Evolutionary conservation across 1,140 invertebrate species (phyloP).

Genomic region (Hypsibius dujardini): DNA sequence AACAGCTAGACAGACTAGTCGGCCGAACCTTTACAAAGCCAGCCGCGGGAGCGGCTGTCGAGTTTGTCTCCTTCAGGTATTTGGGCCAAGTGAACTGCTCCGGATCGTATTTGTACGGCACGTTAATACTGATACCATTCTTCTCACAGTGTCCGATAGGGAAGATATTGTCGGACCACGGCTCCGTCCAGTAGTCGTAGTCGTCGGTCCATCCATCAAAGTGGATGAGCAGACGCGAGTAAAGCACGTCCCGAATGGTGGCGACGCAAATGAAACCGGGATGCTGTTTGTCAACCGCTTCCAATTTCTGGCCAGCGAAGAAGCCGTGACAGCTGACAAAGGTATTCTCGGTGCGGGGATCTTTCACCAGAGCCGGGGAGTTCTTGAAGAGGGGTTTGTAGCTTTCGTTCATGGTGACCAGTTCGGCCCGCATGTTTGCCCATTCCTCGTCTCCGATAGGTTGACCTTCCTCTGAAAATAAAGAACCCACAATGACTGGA

Average conservation of each 20-base stretch:
- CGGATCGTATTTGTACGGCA: conserved; percentile 47
- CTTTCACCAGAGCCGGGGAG: background rate
- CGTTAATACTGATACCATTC: conserved; percentile 55
- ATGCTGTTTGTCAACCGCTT: conserved; percentile 74
- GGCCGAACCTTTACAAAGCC: conserved; percentile 45
- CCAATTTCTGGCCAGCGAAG: conserved; percentile 72
- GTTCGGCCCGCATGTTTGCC: too few relatives aligned
- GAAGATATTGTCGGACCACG: conserved; percentile 74
- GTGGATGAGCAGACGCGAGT: conserved; percentile 60
- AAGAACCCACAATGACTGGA: too few relatives aligned
- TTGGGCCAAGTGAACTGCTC: conserved; percentile 56
- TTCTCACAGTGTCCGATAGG: conserved; percentile 78
- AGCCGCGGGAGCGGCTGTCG: conserved; percentile 54
- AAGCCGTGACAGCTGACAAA: conserved; percentile 42
- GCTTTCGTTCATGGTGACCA: background rate
- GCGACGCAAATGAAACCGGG: conserved; percentile 65
- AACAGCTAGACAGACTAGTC: too few relatives aligned
- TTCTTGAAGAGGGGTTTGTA: background rate
- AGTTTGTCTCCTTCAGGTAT: conserved; percentile 58
- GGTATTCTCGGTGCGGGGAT: too few relatives aligned
- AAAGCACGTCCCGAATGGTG: conserved; percentile 58
- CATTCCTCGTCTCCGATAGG: too few relatives aligned
- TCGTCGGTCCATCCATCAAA: conserved; percentile 76
- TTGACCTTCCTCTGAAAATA: too few relatives aligned
- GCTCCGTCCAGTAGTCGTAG: conserved; percentile 70